These are phyloP conservation scores for Aradus depressus DNA, from an alignment of 2,888 invertebrate genomes.

Conservation along the genomic window DNA sequence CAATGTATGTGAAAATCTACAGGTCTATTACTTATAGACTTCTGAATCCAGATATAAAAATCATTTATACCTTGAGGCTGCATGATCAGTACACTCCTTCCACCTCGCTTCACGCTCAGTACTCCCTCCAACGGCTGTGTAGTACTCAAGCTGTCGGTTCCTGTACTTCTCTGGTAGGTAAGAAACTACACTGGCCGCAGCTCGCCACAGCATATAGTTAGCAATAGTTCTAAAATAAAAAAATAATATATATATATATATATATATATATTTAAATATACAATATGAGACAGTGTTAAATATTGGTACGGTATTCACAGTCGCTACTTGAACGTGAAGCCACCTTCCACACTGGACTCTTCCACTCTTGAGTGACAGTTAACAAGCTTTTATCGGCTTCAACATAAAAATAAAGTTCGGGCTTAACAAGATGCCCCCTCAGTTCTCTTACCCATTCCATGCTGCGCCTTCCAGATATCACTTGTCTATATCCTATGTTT, in stretches of 20 bases:
- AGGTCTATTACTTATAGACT: too few species aligned
- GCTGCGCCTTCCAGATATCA: too few species aligned
- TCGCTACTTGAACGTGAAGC: background rate
- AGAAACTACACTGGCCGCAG: conserved; percentile 65
- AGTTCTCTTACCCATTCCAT: too few species aligned
- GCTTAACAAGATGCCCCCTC: too few species aligned
- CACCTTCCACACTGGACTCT: too few species aligned
- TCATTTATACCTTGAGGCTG: conserved; percentile 64
- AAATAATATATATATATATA: background rate
- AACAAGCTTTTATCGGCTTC: too few species aligned
- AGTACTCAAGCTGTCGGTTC: conserved; percentile 66
- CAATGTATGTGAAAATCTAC: too few species aligned
- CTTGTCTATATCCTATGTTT: too few species aligned
- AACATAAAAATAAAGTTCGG: too few species aligned
- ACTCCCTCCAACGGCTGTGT: conserved; percentile 68
- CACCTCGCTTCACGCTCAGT: conserved; percentile 77
- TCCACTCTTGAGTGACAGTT: too few species aligned
- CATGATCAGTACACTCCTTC: conserved; percentile 81
- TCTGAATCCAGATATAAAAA: too few species aligned
- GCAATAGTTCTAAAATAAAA: conserved; percentile 48
- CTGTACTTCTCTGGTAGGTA: conserved; percentile 70
- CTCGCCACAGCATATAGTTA: conserved; percentile 89
- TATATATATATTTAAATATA: background rate
- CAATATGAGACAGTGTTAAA: background rate
- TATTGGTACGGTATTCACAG: background rate